These are phyloP conservation scores for Eira barbara DNA, from an alignment of 2,113 vertebrate genomes.

Conservation along the genomic window DNA sequence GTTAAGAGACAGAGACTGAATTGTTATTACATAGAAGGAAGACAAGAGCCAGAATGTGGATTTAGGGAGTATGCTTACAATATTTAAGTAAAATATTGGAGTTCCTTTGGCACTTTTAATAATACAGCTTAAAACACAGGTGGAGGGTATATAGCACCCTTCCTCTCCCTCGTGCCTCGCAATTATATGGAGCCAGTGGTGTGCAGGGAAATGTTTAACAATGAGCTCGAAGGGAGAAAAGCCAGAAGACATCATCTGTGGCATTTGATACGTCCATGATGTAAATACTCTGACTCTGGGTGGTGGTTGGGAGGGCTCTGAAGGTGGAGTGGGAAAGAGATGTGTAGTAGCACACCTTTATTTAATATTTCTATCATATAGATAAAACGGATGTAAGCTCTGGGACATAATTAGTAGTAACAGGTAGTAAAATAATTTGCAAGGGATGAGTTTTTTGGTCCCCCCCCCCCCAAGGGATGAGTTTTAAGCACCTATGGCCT, in stretches of 20 bases:
- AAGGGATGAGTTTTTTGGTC: neutral
- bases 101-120: neutral
- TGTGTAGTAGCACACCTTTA: fast-evolving
- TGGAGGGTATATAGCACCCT: neutral
- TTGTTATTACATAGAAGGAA: neutral
- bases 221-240: neutral
- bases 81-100: neutral
- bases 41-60: neutral
- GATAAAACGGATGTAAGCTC: neutral
- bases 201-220: neutral
- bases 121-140: neutral
- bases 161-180: neutral
- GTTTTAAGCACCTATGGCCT: neutral
- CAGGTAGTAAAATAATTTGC: neutral
- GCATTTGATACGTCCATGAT: neutral
- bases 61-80: neutral
- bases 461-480: neutral
- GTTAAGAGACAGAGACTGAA: neutral
- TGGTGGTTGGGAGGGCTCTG: neutral
- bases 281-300: neutral
- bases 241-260: neutral
- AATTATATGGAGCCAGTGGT: neutral
- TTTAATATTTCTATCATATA: neutral
- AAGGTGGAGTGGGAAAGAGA: neutral
- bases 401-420: neutral